A percentile compares a stretch with the other conserved stretches of the same genome.
Evolutionary conservation across 2,797 vertebrate species (phyloP).

Genomic region (Salmo trutta): DNA sequence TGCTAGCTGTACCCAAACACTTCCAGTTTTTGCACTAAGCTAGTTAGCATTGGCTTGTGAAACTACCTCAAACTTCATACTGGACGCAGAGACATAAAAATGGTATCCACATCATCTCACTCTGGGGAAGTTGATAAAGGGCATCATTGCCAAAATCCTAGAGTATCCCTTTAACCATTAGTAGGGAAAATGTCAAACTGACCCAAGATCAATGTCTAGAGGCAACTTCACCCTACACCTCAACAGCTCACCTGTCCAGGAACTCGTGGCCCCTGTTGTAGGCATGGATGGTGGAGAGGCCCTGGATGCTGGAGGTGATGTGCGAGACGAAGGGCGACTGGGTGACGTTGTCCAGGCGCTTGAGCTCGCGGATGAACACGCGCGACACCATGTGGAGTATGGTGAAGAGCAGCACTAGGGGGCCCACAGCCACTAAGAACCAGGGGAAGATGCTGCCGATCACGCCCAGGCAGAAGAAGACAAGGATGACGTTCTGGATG

Average conservation of each 20-base stretch:
- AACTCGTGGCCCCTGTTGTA: conserved; percentile 86
- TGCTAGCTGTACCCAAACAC: no score
- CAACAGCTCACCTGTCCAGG: conserved; percentile 78
- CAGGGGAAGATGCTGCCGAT: conserved; percentile 88
- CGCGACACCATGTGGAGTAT: conserved; percentile 85
- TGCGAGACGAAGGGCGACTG: conserved; percentile 91
- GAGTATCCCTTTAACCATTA: neutral
- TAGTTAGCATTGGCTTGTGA: no score
- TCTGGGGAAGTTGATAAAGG: no score
- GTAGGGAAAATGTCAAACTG: neutral
- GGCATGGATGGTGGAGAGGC: conserved; percentile 88
- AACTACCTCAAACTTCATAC: no score
- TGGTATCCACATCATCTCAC: no score
- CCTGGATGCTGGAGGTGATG: conserved; percentile 90
- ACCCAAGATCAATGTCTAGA: neutral
- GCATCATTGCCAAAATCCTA: neutral
- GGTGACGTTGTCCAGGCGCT: conserved; percentile 88
- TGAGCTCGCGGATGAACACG: conserved; percentile 89
- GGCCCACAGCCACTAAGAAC: conserved; percentile 88
- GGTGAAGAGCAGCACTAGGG: conserved; percentile 83
- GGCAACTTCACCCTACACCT: neutral
- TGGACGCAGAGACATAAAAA: no score
- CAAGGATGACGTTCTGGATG: conserved; percentile 91
- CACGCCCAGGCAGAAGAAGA: conserved; percentile 88
- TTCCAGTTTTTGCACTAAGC: no score